Percentiles rank a stretch among this genome's conserved stretches.
These are phyloP conservation scores for Forbesichthys agassizii DNA, from an alignment of 2,113 vertebrate species.

Conservation along the genomic window DNA sequence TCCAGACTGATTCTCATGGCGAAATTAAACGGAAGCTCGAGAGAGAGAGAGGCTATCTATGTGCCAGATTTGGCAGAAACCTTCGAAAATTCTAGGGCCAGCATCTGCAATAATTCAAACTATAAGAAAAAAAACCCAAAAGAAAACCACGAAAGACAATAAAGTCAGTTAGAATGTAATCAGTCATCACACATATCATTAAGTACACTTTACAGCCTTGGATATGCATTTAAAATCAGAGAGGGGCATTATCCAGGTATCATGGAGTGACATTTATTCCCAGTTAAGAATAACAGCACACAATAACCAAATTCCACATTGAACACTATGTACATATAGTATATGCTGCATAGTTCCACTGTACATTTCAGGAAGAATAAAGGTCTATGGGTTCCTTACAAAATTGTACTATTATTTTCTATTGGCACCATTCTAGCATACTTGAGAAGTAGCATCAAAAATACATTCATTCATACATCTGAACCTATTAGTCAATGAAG, in stretches of 20 bases:
- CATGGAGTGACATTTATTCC: conserved; percentile 15
- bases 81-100: too few species aligned
- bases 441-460: not conserved
- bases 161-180: too few species aligned
- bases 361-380: not conserved
- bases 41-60: too few species aligned
- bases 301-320: not conserved
- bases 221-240: not conserved
- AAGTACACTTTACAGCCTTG: not conserved
- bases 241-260: not conserved
- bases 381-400: not conserved
- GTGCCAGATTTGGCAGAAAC: too few species aligned
- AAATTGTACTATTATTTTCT: conserved; percentile 1
- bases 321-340: not conserved
- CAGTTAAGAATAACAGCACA: conserved; percentile 24
- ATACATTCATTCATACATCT: not conserved
- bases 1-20: too few species aligned
- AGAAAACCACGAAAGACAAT: too few species aligned
- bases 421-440: conserved; percentile 4
- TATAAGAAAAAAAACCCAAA: too few species aligned
- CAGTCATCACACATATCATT: too few species aligned
- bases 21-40: too few species aligned
- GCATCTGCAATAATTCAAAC: too few species aligned
- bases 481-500: not conserved
- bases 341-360: not conserved